These are phyloP conservation scores for Rhinogobius similis DNA, from an alignment of 2,113 vertebrate genomes.

Conservation along the genomic window DNA sequence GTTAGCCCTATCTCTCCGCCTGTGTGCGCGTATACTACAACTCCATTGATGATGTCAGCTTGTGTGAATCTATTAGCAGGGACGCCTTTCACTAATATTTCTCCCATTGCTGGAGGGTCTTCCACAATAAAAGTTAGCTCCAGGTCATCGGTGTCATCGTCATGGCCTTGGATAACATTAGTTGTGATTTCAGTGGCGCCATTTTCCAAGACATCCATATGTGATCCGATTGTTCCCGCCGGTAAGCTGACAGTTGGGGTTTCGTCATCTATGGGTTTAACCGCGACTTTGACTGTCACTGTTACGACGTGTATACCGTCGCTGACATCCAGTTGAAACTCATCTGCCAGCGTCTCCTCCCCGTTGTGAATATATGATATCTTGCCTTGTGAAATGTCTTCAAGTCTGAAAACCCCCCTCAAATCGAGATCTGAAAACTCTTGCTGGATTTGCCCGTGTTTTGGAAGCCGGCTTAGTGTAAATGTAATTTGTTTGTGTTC, in stretches of 20 bases:
- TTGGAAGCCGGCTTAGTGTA: constrained; percentile 83
- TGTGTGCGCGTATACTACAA: constrained; percentile 88
- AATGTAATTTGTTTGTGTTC: constrained; percentile 81
- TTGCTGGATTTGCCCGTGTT: constrained; percentile 82
- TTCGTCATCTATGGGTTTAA: constrained; percentile 85
- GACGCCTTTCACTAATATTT: constrained; percentile 84
- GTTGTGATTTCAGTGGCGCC: constrained; percentile 88
- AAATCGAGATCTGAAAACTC: constrained; percentile 76
- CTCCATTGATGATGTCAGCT: constrained; percentile 87
- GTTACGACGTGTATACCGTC: constrained; percentile 88
- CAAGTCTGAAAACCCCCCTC: constrained; percentile 80
- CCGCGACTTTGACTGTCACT: constrained; percentile 83
- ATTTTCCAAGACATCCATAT: constrained; percentile 91
- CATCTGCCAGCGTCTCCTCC: constrained; percentile 80
- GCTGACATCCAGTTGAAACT: constrained; percentile 88
- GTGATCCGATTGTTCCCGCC: constrained; percentile 85
- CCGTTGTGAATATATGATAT: constrained; percentile 86
- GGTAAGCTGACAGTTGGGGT: constrained; percentile 77
- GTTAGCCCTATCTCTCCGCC: constrained; percentile 87
- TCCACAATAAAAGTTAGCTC: constrained; percentile 90
- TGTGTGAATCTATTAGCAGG: constrained; percentile 86
- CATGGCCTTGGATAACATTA: constrained; percentile 83
- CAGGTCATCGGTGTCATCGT: constrained; percentile 86
- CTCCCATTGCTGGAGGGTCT: constrained; percentile 81
- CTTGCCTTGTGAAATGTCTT: constrained; percentile 83